A percentile compares a stretch with the other conserved stretches of the same genome.
Evolutionary conservation across 2,797 vertebrate species (phyloP).

Genomic region (Phaenicophaeus curvirostris): DNA sequence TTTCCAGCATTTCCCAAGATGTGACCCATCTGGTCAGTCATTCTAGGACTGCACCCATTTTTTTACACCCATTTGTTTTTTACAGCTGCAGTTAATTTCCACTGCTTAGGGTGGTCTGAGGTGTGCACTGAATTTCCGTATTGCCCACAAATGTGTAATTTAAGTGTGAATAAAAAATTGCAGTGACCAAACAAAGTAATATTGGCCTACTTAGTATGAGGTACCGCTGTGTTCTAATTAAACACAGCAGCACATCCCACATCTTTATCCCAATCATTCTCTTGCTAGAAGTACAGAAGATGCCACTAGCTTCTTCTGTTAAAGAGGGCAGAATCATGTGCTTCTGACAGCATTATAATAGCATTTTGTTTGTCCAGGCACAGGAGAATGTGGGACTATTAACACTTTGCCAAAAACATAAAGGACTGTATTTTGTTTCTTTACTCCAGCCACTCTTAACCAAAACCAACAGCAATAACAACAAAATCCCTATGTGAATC

Average conservation of each 20-base stretch:
- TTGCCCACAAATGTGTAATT: neutral
- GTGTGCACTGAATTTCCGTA: neutral
- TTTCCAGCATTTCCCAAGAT: neutral
- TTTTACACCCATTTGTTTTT: too few species aligned
- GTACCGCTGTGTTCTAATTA: neutral
- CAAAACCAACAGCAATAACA: neutral
- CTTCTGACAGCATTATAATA: slow-evolving; percentile 22
- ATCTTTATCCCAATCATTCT: neutral
- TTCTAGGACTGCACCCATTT: neutral
- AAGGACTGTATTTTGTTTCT: neutral
- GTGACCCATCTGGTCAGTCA: neutral
- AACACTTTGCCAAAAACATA: neutral
- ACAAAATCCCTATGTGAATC: neutral
- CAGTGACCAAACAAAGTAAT: neutral
- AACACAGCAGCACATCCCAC: neutral
- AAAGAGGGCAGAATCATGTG: neutral
- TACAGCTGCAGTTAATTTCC: neutral
- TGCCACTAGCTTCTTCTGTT: neutral
- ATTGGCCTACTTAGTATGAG: neutral
- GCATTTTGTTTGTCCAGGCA: neutral
- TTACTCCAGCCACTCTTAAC: neutral
- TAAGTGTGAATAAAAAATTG: neutral
- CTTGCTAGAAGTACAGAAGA: neutral
- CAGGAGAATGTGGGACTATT: neutral
- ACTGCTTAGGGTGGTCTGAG: neutral